Conservation (phyloP, 2,113 vertebrate species). For the Pseudois nayaur region DNA sequence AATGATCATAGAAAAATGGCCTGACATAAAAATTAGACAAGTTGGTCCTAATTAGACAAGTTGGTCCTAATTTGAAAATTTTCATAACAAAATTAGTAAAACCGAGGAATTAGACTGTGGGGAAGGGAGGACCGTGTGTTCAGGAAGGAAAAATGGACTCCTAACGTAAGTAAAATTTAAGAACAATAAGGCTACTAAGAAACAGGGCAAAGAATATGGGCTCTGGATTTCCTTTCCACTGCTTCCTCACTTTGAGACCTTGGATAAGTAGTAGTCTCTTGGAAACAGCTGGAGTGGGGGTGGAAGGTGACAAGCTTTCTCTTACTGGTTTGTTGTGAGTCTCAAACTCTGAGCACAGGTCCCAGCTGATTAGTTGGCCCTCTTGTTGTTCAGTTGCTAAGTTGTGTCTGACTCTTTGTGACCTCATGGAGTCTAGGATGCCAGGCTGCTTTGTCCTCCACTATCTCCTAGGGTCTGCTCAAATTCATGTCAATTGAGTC, state of each 20-base stretch:
- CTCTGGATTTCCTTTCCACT: not conserved
- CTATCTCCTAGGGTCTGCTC: not conserved
- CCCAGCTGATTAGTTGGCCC: not conserved
- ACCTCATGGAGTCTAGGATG: not conserved
- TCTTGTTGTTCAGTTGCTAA: not conserved
- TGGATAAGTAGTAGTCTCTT: not conserved
- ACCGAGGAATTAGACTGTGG: not conserved
- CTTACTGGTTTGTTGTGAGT: not conserved
- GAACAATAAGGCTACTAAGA: not conserved
- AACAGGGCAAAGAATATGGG: not conserved
- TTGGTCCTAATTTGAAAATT: not conserved
- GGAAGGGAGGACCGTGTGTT: not conserved
- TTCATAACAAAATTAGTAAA: not conserved
- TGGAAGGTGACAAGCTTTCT: not conserved
- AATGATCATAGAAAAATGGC: not conserved
- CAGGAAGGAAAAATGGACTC: not conserved
- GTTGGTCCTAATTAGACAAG: not conserved
- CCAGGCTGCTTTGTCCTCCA: not conserved
- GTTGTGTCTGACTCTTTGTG: not conserved
- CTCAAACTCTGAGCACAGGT: not conserved
- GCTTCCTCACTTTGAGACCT: not conserved
- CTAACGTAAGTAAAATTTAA: not conserved
- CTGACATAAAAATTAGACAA: not conserved
- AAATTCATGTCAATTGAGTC: not conserved
- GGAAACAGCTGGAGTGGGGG: not conserved